Conservation (phyloP, 2,797 vertebrate species). For the Tenualosa ilisha region DNA sequence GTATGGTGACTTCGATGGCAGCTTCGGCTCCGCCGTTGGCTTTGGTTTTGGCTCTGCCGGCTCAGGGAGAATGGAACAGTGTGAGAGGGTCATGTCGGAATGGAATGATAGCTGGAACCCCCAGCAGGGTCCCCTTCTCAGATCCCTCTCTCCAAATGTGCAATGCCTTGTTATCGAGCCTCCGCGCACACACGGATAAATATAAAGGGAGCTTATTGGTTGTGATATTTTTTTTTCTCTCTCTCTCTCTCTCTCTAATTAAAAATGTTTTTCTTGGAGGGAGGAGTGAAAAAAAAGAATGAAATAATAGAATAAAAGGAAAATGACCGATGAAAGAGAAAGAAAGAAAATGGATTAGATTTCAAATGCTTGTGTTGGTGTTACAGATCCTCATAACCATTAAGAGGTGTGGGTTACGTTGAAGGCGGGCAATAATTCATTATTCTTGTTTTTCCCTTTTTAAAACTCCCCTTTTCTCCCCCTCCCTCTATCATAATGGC, state of each 20-base stretch:
- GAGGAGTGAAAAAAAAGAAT: background rate
- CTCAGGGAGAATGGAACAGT: conserved; percentile 29
- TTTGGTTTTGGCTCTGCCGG: background rate
- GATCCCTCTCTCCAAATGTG: conserved; percentile 47
- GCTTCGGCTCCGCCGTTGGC: too few relatives aligned
- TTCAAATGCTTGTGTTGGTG: conserved; percentile 66
- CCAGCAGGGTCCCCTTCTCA: conserved; percentile 40
- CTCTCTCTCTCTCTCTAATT: background rate
- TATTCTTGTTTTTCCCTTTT: conserved; percentile 50
- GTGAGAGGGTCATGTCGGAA: conserved; percentile 26
- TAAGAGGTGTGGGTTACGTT: conserved; percentile 54
- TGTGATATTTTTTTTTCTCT: conserved; percentile 62
- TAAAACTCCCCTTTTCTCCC: conserved; percentile 31
- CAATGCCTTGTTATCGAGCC: conserved; percentile 62
- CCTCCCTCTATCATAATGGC: background rate
- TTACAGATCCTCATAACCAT: conserved; percentile 50
- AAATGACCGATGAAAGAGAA: background rate
- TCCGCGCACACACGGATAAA: conserved; percentile 53
- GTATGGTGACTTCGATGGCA: background rate
- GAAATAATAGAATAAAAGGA: background rate
- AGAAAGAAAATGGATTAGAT: conserved; percentile 65
- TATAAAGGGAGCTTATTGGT: conserved; percentile 65
- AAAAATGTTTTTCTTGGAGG: background rate
- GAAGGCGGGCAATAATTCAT: conserved; percentile 52
- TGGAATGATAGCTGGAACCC: conserved; percentile 34